A percentile compares a stretch with the other conserved stretches of the same genome.
phyloP scores from a whole-genome alignment of 2,888 invertebrate species.

The Apamea monoglypha region DNA sequence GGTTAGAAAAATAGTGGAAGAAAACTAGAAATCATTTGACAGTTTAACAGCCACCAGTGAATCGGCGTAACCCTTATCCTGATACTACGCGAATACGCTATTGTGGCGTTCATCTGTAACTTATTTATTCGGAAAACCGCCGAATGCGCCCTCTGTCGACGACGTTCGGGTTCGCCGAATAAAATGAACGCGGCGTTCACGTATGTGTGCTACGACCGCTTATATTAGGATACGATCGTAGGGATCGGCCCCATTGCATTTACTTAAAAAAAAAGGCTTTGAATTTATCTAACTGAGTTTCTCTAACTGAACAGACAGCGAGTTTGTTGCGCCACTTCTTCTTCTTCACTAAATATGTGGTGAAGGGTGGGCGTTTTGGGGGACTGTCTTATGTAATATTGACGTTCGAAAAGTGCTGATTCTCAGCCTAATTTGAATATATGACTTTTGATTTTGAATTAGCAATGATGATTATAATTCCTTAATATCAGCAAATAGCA shows the following conservation, averaged over 20 bases:
- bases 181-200: not conserved
- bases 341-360: not conserved
- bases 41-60: not conserved
- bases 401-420: not conserved
- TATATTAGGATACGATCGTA: not conserved
- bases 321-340: not conserved
- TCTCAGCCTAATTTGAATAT: not conserved
- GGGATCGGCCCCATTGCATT: not conserved
- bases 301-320: not conserved
- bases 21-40: not conserved
- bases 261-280: not conserved
- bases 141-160: not conserved
- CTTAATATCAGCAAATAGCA: not conserved
- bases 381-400: too few species aligned
- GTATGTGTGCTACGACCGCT: too few species aligned
- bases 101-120: not conserved
- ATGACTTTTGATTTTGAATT: not conserved
- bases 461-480: not conserved
- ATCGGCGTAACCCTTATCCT: not conserved
- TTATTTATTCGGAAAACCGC: not conserved
- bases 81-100: not conserved
- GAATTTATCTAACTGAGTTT: not conserved
- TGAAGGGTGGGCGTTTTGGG: not conserved
- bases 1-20: not conserved
- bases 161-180: not conserved